These are phyloP conservation scores for Ceratina calcarata DNA, from an alignment of 1,140 invertebrate species.

Conservation along the genomic window DNA sequence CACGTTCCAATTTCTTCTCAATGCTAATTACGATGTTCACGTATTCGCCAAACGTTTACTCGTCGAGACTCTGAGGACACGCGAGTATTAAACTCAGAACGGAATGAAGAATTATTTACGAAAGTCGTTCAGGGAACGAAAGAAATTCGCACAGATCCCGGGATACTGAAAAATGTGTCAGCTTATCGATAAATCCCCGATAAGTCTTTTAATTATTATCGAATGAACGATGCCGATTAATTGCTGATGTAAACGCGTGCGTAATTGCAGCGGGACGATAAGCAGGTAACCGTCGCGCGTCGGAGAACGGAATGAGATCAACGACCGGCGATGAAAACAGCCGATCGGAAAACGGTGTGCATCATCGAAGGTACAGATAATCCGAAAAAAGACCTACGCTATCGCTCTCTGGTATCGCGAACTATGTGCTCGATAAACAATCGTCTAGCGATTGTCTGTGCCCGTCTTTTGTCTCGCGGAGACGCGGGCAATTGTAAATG, in stretches of 20 bases:
- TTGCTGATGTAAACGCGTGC: not conserved
- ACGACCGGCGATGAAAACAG: conserved; percentile 18
- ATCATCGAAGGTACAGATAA: conserved; percentile 44
- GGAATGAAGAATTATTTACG: no score
- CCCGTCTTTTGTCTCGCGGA: not conserved
- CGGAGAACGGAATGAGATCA: conserved; percentile 15
- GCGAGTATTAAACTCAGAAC: no score
- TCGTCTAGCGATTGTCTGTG: conserved; percentile 11
- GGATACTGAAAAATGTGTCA: no score
- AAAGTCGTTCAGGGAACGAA: no score
- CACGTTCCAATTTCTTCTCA: not conserved
- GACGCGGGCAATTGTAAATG: no score
- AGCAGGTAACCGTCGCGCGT: not conserved
- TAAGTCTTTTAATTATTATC: conserved; percentile 25
- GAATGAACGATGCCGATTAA: not conserved
- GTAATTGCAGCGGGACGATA: conserved; percentile 12
- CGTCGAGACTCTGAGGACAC: no score
- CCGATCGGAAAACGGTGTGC: not conserved
- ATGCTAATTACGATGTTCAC: no score
- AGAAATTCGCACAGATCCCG: not conserved
- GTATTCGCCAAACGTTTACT: no score
- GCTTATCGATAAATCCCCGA: not conserved
- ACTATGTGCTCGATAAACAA: conserved; percentile 22
- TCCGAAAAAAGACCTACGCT: conserved; percentile 22
- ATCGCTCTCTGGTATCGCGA: conserved; percentile 34